Evolutionary conservation across 2,888 invertebrate species (phyloP), one percentile per base, ranked within the genome.

Genomic region (Epinotia nisella): DNA sequence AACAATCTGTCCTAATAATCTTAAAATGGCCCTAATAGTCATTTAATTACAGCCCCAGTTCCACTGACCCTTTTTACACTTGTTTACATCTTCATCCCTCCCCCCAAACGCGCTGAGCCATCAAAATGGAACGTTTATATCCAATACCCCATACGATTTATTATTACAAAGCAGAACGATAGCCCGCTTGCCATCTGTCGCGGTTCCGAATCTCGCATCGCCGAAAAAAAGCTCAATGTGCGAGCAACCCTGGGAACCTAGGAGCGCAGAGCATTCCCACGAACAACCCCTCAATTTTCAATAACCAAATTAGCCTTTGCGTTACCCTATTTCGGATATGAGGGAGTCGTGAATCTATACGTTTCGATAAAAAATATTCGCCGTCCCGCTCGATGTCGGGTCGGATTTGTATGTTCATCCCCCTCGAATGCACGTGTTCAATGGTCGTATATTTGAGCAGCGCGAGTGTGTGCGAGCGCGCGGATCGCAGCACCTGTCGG

Each of bases 191-290:
- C 93, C 93, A 94, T 94, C 94, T 94, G 94, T 93, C 92, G 93
- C 87, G 86, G 89, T 91, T 91, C 92, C 91, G 90, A 92, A 92
- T 91, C 90, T 90, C 89, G 86, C 83, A 88, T 87, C 84, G 85
- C 88, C 86, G 86, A 90, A 93, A 93, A 92, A 92, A 92, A 91
- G 78, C 91, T 90, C 90, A 92, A 92, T 92, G 91, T 92, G 93
- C 91, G 90, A 87, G 87, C 92, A 90, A 91, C 94, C 94, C 94
- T 95, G 95, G 95, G 95, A 95, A 95, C 95, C 94, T 88, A 90
- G 91, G 90, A 91, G 89, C 93, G 89, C 87, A 91, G 89, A 91
- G 93, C 94, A 94, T 95, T 95, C 95, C 95, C 95, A 95, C 95
- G 95, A 94, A 91, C 93, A 90, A 94, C 94, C 94, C 94, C 94